A percentile compares a stretch with the other conserved stretches of the same genome.
phyloP scores from a whole-genome alignment of 2,888 invertebrate species.

The Tigriopus californicus region DNA sequence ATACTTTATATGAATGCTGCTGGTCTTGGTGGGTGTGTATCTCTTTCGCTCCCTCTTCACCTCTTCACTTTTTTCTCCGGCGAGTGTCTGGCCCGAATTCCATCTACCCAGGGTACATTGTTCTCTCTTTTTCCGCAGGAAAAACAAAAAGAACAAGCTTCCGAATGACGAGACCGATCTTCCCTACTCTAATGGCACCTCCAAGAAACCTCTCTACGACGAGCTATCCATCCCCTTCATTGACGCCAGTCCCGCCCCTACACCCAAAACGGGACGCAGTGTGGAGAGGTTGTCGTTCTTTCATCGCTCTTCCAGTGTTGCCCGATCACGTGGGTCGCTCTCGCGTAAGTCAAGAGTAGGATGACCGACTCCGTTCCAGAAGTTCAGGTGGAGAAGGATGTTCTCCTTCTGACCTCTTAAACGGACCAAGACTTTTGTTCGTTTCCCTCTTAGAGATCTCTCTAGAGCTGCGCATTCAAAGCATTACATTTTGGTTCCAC shows the following conservation, averaged over 20 bases:
- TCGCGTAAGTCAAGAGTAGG: not conserved
- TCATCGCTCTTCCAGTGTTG: constrained; percentile 4
- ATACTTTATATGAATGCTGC: not conserved
- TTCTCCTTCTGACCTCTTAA: no score
- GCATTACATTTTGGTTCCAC: no score
- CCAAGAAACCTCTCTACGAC: constrained; percentile 10
- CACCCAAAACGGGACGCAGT: constrained; percentile 11
- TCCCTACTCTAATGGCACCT: not conserved
- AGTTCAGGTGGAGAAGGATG: no score
- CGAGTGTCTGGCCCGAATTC: no score
- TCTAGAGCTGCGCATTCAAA: no score
- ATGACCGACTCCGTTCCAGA: not conserved
- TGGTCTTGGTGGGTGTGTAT: no score
- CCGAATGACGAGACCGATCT: not conserved
- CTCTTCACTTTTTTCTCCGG: no score
- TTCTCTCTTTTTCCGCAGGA: not conserved
- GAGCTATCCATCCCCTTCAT: constrained; percentile 16
- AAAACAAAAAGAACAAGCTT: not conserved
- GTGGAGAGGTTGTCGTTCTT: constrained; percentile 9
- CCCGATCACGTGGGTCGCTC: constrained; percentile 9
- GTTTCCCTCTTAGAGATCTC: no score
- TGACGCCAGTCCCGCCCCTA: constrained; percentile 9
- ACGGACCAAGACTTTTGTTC: no score
- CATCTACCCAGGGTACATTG: no score
- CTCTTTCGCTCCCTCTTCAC: no score